phyloP scores from a whole-genome alignment of 2,888 invertebrate genomes.

The Agrilus cyanescens region DNA sequence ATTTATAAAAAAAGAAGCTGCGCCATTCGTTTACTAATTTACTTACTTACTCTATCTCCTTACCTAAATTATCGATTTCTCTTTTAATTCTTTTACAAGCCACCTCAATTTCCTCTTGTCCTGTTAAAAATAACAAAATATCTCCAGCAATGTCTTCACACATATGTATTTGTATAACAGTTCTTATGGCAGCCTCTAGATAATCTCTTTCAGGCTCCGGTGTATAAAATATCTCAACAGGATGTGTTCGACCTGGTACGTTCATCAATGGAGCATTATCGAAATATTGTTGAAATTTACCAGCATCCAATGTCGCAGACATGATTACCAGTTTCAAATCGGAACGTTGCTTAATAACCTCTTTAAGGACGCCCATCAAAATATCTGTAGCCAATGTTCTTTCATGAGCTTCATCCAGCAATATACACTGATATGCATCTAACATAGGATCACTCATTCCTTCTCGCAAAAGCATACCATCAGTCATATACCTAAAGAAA shows the following conservation, averaged over 20 bases:
- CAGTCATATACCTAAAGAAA: slow-evolving; percentile 80
- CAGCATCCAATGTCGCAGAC: slow-evolving; percentile 98
- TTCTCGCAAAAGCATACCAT: slow-evolving; percentile 98
- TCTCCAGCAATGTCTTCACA: slow-evolving; percentile 89
- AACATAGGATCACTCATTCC: slow-evolving; percentile 99
- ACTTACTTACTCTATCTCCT: not conserved
- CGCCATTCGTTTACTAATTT: not conserved
- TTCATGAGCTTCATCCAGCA: slow-evolving; percentile 98
- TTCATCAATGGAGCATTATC: slow-evolving; percentile 98
- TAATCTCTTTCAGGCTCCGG: slow-evolving; percentile 98
- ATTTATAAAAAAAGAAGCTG: too few species aligned
- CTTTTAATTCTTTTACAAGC: slow-evolving; percentile 95
- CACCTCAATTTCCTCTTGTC: slow-evolving; percentile 94
- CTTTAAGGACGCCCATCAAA: slow-evolving; percentile 96
- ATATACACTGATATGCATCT: slow-evolving; percentile 87
- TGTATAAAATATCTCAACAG: slow-evolving; percentile 97
- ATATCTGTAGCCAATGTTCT: slow-evolving; percentile 97
- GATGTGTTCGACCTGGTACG: slow-evolving; percentile 92
- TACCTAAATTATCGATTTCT: slow-evolving; percentile 86
- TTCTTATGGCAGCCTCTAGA: slow-evolving; percentile 94
- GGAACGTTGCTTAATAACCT: slow-evolving; percentile 83
- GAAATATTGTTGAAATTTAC: slow-evolving; percentile 98
- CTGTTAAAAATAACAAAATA: slow-evolving; percentile 67
- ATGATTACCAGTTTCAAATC: slow-evolving; percentile 97
- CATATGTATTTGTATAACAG: slow-evolving; percentile 91